Percentiles rank a stretch among this genome's conserved stretches.
Evolutionary conservation across 2,888 invertebrate species (phyloP).

Genomic region (Ormyrus thymus): DNA sequence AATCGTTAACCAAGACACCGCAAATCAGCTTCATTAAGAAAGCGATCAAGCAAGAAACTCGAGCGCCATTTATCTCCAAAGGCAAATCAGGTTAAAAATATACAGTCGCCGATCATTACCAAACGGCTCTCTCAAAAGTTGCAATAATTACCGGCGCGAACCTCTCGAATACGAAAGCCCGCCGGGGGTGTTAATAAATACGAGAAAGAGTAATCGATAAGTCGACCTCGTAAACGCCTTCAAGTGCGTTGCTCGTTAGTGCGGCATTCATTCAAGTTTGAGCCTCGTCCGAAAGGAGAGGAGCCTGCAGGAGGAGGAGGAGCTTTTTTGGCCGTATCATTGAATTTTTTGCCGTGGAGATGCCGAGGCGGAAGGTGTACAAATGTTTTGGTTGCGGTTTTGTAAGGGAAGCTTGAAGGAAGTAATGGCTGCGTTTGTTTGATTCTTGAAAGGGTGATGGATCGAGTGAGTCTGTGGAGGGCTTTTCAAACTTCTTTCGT

Average conservation of each 20-base stretch:
- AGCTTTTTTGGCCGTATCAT: background rate
- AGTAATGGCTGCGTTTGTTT: too few species aligned
- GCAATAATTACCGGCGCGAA: too few species aligned
- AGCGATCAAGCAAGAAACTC: background rate
- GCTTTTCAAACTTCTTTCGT: too few species aligned
- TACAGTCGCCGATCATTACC: background rate
- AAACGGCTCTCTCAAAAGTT: background rate
- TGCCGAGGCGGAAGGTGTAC: too few species aligned
- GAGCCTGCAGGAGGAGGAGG: background rate
- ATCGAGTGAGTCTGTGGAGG: too few species aligned
- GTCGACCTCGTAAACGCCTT: background rate
- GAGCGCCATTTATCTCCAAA: background rate
- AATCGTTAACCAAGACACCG: background rate
- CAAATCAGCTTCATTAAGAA: slow-evolving; percentile 6
- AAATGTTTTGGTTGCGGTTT: too few species aligned
- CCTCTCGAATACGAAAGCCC: background rate
- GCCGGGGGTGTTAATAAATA: slow-evolving; percentile 10
- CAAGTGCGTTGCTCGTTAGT: slow-evolving; percentile 31
- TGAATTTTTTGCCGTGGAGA: too few species aligned
- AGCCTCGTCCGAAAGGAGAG: background rate
- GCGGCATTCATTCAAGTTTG: background rate
- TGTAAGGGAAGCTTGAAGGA: too few species aligned
- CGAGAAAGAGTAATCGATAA: slow-evolving; percentile 25
- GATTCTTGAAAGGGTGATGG: too few species aligned
- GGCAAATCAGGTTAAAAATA: background rate